These are phyloP conservation scores for Hippotragus niger DNA, from an alignment of 2,113 vertebrate species.

Conservation along the genomic window DNA sequence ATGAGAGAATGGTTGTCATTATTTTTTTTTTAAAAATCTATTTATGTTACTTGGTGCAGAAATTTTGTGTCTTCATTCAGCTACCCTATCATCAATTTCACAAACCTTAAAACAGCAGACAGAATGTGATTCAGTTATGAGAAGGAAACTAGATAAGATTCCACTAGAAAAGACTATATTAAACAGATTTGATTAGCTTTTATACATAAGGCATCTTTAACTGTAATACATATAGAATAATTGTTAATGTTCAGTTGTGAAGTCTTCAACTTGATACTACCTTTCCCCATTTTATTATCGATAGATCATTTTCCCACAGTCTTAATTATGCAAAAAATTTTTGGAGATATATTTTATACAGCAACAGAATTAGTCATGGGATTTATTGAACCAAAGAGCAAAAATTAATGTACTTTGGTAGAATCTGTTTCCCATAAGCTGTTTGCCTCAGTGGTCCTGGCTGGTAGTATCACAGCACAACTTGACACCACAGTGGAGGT, in stretches of 20 bases:
- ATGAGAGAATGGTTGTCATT: not conserved
- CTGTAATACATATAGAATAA: not conserved
- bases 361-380: not conserved
- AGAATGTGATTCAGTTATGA: not conserved
- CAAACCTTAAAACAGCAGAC: not conserved
- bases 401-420: not conserved
- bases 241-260: not conserved
- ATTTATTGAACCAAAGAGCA: not conserved
- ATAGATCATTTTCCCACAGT: not conserved
- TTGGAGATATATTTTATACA: not conserved
- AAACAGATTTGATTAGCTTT: not conserved
- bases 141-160: not conserved
- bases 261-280: not conserved
- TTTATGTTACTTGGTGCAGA: not conserved
- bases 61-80: not conserved
- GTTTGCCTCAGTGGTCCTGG: not conserved
- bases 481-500: not conserved
- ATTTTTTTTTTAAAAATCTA: not conserved
- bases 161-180: not conserved
- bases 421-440: not conserved
- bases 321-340: not conserved
- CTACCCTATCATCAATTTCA: not conserved
- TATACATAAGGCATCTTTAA: not conserved
- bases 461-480: not conserved
- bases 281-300: not conserved